Evolutionary conservation across 2,888 invertebrate species (phyloP), one percentile per base, ranked within the genome.

Genomic region (Scelioninae gen. 2): DNA sequence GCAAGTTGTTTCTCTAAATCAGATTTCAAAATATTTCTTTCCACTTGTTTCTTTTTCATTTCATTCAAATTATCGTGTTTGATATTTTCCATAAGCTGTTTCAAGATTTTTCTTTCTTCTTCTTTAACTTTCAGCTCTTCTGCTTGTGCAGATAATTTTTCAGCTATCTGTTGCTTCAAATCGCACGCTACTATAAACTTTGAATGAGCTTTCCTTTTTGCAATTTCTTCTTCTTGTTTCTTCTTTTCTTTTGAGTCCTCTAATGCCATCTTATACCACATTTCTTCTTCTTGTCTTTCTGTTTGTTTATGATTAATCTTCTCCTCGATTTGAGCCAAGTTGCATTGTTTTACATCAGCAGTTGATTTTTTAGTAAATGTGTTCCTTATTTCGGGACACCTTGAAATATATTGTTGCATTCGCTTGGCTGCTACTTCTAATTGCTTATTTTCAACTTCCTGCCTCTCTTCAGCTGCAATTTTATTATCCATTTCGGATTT

Each of bases 231-330:
- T 10, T 81, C 79, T 13, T 78, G 75, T 2, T 67, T 48, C 13
- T 61, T 68, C 55, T 76, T 77, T 77, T 82, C 83, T 5, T 89
- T 89, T 2, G 89, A 82, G 76, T 91, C 90, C 77, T 88, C 90
- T 86, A 89, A 84, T 75, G 87, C 86, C n/a, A 91, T 84, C 31
- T 88, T 87, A 52, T 90, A 81, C 91, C 92, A 92, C 88, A 91
- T 88, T 43, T 83, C 86, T 46, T 92, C 90, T 2, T 89, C 77
- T 81, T 91, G 90, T 2, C 81, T 86, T 76, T 91, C 90, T 0
- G 88, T 87, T 83, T 87, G 84, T 60, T 87, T 87, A 65, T 84
- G 85, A 0, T 89, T 86, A 76, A 88, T 84, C 65, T 91, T 91
- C 82, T 91, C 91, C 52, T 85, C 86, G 35, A 91, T 91, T 84